These are phyloP conservation scores for Callipepla californica DNA, from an alignment of 2,113 vertebrate species.

Conservation along the genomic window DNA sequence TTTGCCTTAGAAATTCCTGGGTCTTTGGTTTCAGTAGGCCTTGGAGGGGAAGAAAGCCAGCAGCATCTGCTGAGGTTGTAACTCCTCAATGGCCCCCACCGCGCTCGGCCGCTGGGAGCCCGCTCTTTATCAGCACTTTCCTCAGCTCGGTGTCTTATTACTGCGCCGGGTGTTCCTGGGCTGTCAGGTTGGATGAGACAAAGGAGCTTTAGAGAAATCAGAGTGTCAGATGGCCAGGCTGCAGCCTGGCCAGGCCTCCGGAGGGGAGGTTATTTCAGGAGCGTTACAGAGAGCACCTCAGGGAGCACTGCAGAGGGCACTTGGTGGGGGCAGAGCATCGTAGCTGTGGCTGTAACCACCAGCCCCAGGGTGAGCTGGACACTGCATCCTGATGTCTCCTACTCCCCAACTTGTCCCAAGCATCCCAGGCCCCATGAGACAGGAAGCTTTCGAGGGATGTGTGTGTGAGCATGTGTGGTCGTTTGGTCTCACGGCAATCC, in stretches of 20 bases:
- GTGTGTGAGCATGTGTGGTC: not conserved
- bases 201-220: not conserved
- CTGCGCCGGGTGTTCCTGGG: not conserved
- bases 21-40: not conserved
- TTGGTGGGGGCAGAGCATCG: fast-evolving
- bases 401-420: not conserved
- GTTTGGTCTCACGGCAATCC: not conserved
- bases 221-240: fast-evolving
- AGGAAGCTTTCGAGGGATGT: not conserved
- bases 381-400: not conserved
- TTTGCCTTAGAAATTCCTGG: not conserved
- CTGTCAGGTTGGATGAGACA: not conserved
- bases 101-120: fast-evolving
- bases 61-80: not conserved
- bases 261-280: fast-evolving
- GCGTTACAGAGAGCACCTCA: fast-evolving
- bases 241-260: not conserved
- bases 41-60: fast-evolving
- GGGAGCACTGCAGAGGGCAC: not conserved
- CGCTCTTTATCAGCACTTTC: not conserved
- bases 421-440: not conserved
- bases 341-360: not conserved
- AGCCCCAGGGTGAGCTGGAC: not conserved
- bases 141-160: constrained; percentile 18
- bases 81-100: fast-evolving